Conservation (phyloP, 2,113 vertebrate species). For the Sterna hirundo region DNA sequence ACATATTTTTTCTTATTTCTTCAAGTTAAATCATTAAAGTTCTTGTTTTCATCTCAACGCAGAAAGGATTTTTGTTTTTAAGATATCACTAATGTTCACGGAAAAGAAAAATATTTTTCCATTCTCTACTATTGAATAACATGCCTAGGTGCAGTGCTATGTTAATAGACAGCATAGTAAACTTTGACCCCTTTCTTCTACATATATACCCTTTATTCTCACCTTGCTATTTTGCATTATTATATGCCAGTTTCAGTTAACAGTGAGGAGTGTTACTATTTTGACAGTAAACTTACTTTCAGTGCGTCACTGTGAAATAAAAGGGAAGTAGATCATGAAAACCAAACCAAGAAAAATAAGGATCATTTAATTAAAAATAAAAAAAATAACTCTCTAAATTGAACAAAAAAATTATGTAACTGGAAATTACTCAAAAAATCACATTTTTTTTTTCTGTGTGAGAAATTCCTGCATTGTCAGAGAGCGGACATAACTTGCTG, state of each 20-base stretch:
- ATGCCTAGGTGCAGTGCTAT: not conserved
- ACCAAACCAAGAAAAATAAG: not conserved
- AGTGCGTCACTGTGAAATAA: not conserved
- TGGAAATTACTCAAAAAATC: not conserved
- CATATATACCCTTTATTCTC: not conserved
- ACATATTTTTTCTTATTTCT: not conserved
- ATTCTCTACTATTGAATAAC: not conserved
- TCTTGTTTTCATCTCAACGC: not conserved
- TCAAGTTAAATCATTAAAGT: not conserved
- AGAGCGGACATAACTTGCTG: not conserved
- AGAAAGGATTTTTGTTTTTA: not conserved
- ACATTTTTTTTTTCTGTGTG: not conserved
- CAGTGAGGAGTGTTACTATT: not conserved
- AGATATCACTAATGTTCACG: not conserved
- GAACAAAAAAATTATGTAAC: not conserved
- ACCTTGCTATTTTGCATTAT: not conserved
- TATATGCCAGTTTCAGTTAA: not conserved
- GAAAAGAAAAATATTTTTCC: not conserved
- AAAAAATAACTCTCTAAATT: not conserved
- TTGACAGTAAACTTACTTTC: not conserved
- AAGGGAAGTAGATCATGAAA: not conserved
- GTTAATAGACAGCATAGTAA: not conserved
- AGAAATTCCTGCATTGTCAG: not conserved
- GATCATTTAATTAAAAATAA: not conserved
- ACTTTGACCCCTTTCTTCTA: not conserved